Evolutionary conservation across 1,140 invertebrate species (phyloP), one percentile per base, ranked within the genome.

Genomic region (Panagrolaimus sp.): DNA sequence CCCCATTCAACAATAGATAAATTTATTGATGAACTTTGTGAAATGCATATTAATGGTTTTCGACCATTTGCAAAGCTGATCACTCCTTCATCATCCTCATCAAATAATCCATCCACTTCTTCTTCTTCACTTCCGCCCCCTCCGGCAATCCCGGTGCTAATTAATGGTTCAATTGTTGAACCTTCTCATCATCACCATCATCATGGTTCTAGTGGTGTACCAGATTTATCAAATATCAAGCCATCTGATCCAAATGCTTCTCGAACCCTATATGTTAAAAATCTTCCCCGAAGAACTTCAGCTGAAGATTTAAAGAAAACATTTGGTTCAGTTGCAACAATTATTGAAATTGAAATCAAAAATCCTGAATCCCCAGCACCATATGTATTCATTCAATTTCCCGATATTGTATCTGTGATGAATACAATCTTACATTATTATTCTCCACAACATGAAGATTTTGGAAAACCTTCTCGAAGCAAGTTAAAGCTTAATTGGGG

Each of bases 351-450:
- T 38, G 71, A 72, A 27, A 38, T 72, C 42, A 72, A 72, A 7
- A 72, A 72, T 42, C 63, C 72, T 9, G 70, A 72, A 20, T 71
- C 71, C 13, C 53, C 65, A 16, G 62, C 71, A 9, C 71, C 71
- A 5, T 72, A 64, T 67, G 71, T 71, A n/a, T 72, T 72, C 65
- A 57, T 72, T 25, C 71, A 72, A 61, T 72, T 73, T 51, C 72
- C 71, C 2, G 67, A 72, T 47, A 72, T 72, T 14, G 27, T 47
- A 5, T 66, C 70, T 14, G 71, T 72, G 9, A 13, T 45, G 13
- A 16, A 27, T 9, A 64, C 51, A 20, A 38, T 38, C 31, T 38
- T 38, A 4, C 31, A 38, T 38, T 38, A 38, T 38, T 38, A 38
- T 38, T 38, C 31, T 4, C 31, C 31, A 38, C 20, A 25, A 27